Conservation (phyloP, 1,140 invertebrate genomes). For the Batillaria attramentaria region DNA sequence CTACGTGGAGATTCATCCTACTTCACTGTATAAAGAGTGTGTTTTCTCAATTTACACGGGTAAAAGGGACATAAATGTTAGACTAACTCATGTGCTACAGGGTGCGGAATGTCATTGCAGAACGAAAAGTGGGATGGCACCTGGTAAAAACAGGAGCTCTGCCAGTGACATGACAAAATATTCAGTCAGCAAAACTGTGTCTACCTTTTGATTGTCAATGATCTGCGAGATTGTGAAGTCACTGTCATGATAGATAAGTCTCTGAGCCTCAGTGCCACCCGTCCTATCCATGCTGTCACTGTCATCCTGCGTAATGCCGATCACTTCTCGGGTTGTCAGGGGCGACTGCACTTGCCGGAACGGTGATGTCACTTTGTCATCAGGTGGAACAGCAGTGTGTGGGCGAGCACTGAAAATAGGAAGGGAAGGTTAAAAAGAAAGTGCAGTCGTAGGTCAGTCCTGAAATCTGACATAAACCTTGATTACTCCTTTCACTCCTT, state of each 20-base stretch:
- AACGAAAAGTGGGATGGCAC: too few species aligned
- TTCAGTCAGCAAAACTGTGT: neutral
- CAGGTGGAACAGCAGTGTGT: slow-evolving; percentile 63
- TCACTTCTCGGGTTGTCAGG: slow-evolving; percentile 55
- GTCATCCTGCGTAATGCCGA: slow-evolving; percentile 46
- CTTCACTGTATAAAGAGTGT: too few species aligned
- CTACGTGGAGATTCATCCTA: too few species aligned
- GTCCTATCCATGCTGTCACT: slow-evolving; percentile 45
- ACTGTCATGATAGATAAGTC: slow-evolving; percentile 66
- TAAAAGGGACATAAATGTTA: too few species aligned
- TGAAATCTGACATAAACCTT: too few species aligned
- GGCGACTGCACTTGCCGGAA: slow-evolving; percentile 55
- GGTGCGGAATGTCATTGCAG: too few species aligned
- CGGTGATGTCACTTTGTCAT: slow-evolving; percentile 62
- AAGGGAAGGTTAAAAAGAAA: neutral
- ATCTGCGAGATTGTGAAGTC: slow-evolving; percentile 67
- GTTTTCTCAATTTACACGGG: too few species aligned
- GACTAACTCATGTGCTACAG: too few species aligned
- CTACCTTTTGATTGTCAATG: slow-evolving; percentile 69
- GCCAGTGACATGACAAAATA: neutral
- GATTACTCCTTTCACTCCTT: too few species aligned
- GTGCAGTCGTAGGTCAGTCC: too few species aligned
- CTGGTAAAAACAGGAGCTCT: too few species aligned
- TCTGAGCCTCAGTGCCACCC: slow-evolving; percentile 50
- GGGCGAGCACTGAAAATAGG: slow-evolving; percentile 64